A percentile compares a stretch with the other conserved stretches of the same genome.
Evolutionary conservation across 2,113 vertebrate genomes (phyloP).

Genomic region (Pteruthius melanotis): DNA sequence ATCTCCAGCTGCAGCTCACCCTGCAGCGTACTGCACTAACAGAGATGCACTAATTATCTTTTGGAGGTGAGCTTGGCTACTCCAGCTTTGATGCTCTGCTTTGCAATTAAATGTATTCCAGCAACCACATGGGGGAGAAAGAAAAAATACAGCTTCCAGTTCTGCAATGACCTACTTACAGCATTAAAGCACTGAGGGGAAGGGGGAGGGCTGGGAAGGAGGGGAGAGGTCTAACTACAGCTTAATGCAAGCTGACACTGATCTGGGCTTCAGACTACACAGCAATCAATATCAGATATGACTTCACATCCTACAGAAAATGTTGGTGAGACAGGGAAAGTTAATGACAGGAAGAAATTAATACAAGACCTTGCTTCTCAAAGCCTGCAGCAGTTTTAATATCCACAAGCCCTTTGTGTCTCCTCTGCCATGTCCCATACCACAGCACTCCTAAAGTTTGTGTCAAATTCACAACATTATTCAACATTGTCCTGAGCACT

Average conservation of each 20-base stretch:
- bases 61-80: conserved; percentile 21
- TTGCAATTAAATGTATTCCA: conserved; percentile 56
- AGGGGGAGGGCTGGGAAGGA: neutral
- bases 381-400: neutral
- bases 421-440: neutral
- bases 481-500: neutral
- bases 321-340: neutral
- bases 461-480: neutral
- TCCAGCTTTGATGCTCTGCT: conserved; percentile 49
- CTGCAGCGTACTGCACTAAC: neutral
- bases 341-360: conserved; percentile 20
- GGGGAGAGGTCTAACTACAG: conserved; percentile 7
- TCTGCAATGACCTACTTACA: conserved; percentile 66
- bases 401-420: neutral
- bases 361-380: neutral
- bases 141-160: conserved; percentile 52
- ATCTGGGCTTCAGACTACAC: neutral
- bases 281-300: conserved; percentile 20
- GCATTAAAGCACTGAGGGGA: conserved; percentile 19
- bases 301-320: conserved; percentile 35
- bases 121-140: conserved; percentile 19
- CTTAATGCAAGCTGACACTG: conserved; percentile 52
- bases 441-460: neutral
- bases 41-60: conserved; percentile 38
- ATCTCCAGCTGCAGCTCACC: neutral